Evolutionary conservation across 2,113 vertebrate species (phyloP).

Genomic region (Trichomycterus rosablanca): DNA sequence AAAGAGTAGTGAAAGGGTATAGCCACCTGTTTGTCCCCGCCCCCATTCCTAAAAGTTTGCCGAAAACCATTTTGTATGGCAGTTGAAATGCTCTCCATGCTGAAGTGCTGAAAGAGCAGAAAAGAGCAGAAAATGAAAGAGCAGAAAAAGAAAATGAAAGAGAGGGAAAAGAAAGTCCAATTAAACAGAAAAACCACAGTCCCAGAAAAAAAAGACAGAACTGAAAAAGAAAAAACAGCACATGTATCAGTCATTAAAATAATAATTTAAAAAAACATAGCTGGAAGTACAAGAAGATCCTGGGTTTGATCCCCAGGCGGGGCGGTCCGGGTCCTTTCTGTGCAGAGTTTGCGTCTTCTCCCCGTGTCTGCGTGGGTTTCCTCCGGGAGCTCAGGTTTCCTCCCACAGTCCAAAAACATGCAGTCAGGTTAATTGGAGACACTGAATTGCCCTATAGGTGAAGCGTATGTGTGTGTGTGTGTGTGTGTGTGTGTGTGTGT

Average conservation of each 20-base stretch:
- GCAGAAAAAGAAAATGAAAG: background rate
- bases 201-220: background rate
- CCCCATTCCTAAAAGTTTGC: conserved; percentile 89
- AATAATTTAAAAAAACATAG: no score
- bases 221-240: background rate
- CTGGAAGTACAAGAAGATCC: no score
- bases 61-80: conserved; percentile 97
- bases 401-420: no score
- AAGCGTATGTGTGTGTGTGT: no score
- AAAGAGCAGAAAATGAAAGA: conserved; percentile 55
- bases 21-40: conserved; percentile 93
- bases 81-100: conserved; percentile 94
- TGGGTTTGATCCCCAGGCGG: no score
- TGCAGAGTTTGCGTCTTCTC: no score
- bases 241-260: background rate
- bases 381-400: no score
- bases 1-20: conserved; percentile 33
- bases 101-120: conserved; percentile 86
- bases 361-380: no score
- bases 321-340: no score
- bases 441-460: no score
- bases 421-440: no score
- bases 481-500: no score
- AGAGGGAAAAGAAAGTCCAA: background rate
- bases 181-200: background rate